phyloP scores from a whole-genome alignment of 2,888 invertebrate species.

The Ganaspis brasiliensis region DNA sequence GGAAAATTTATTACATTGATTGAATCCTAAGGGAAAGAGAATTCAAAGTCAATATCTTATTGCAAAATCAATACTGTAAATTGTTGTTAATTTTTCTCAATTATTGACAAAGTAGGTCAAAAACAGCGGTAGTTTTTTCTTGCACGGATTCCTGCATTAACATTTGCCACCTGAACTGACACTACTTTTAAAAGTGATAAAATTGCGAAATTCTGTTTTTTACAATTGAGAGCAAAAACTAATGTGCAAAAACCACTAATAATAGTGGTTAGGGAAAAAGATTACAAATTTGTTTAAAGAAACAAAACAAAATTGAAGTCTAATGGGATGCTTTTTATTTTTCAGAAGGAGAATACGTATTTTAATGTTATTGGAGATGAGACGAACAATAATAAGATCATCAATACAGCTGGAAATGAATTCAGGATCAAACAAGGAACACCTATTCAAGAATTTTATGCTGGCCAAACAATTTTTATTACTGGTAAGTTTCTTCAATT shows the following conservation, averaged over 20 bases:
- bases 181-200: not conserved
- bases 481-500: constrained; percentile 70
- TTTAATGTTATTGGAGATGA: constrained; percentile 61
- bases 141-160: not conserved
- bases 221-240: not conserved
- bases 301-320: no score
- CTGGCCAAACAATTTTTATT: constrained; percentile 72
- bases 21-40: no score
- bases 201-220: constrained; percentile 8
- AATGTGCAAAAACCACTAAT: not conserved
- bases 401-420: constrained; percentile 62
- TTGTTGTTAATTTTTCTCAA: not conserved
- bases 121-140: not conserved
- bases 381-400: constrained; percentile 68
- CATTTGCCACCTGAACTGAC: not conserved
- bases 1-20: no score
- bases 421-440: constrained; percentile 68
- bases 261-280: not conserved
- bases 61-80: not conserved
- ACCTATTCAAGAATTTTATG: constrained; percentile 75
- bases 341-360: constrained; percentile 62
- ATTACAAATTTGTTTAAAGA: not conserved
- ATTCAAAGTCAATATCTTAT: no score
- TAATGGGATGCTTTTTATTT: constrained; percentile 1
- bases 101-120: not conserved